Conservation (phyloP, 2,797 vertebrate species). For the Holocentrus rufus region DNA sequence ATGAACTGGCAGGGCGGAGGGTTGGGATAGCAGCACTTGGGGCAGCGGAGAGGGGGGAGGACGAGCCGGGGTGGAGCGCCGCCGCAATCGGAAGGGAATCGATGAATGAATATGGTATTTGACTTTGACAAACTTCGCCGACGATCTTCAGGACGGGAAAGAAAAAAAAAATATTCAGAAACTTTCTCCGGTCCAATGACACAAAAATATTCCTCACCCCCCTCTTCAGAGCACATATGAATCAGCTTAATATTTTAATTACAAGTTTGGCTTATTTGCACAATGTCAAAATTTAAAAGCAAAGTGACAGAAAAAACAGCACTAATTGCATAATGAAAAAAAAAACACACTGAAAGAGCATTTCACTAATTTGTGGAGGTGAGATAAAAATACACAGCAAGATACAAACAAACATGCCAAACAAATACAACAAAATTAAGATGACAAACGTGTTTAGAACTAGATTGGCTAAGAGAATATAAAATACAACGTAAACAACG, state of each 20-base stretch:
- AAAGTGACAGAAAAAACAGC: background rate
- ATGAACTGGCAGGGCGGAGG: slow-evolving; percentile 66
- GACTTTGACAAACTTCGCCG: slow-evolving; percentile 55
- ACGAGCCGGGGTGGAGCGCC: slow-evolving; percentile 30
- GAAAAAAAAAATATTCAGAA: slow-evolving; percentile 14
- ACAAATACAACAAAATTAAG: background rate
- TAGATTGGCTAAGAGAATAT: slow-evolving; percentile 14
- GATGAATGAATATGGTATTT: slow-evolving; percentile 53
- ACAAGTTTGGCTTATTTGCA: background rate
- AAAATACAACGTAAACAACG: background rate
- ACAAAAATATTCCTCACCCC: no score
- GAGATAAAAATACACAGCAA: slow-evolving; percentile 4
- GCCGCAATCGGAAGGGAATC: slow-evolving; percentile 52
- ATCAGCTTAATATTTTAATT: slow-evolving; percentile 18
- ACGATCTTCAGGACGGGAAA: slow-evolving; percentile 16
- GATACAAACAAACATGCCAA: background rate
- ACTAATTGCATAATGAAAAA: no score
- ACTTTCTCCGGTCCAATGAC: slow-evolving; percentile 17
- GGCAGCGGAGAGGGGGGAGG: slow-evolving; percentile 11
- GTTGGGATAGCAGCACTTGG: slow-evolving; percentile 56
- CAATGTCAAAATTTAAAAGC: background rate
- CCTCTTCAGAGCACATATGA: background rate
- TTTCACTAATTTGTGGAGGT: slow-evolving; percentile 20
- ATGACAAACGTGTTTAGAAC: background rate
- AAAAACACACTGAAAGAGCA: background rate